Base-by-base conservation (phyloP, 1,140 invertebrate species). In the Pogonus chalceus region DNA sequence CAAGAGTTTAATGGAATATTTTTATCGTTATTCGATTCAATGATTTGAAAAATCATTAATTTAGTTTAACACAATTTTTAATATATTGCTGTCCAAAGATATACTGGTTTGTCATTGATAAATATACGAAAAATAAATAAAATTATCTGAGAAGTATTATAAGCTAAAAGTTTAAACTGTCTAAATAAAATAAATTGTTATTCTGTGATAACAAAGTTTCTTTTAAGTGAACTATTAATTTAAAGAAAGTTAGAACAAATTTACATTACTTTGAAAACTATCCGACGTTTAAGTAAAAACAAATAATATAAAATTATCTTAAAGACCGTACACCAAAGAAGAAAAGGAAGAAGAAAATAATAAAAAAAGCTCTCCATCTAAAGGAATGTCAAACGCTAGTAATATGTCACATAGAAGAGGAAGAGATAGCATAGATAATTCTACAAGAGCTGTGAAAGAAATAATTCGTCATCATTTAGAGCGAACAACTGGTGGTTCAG, bases 341-440 rank as follows among this genome's bases (percentile, higher is more conserved):
- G 88, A 91, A 65, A 91, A 91, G 66, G 88, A 90, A 53, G 84
- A 87, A 60, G 88, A 90, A 69, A 87, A 86, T 67, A 87, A 85
- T 62, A 86, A 84, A 60, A 88, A 88, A 67, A 83, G 77, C 14
- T 79, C 76, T 22, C 82, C 84, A 35, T 81, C 81, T 62, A 85
- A 84, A 69, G 65, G 67, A 51, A 67, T 65, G 68, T 72, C 64
- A 63, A 72, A 70, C 56, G 3, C 14, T 37, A 31, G 14, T 4
- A 31, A 31, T 31, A 14, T 14, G 14, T 18, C 37, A 12, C 18
- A 18, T 43, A 12, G 37, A 16, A 43, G 18, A 12, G 18, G 37
- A 10, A 7, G 9, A 3, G 1, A 64, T 65, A 63, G 66, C 68
- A 62, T 65, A 55, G 67, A 72, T 66, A 69, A 73, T 68, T 73